Percentiles rank a stretch among this genome's conserved stretches.
Evolutionary conservation across 2,113 vertebrate genomes (phyloP).

Genomic region (Cyprinodon brontotheroides): DNA sequence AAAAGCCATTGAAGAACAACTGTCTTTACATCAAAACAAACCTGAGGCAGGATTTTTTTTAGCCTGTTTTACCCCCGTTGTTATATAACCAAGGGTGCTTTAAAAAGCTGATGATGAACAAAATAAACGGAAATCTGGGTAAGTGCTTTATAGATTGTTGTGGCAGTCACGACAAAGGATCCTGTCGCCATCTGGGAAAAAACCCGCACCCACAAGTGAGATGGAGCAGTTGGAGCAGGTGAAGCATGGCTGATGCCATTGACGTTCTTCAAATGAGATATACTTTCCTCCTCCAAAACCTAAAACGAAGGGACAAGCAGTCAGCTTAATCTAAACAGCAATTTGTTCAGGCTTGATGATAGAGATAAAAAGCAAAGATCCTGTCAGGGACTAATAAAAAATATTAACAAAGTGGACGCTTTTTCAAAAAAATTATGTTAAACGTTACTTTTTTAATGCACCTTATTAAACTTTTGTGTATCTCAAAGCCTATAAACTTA

Average conservation of each 20-base stretch:
- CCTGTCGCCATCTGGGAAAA: conserved; percentile 88
- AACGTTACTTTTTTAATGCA: too few species aligned
- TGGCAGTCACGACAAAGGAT: conserved; percentile 95
- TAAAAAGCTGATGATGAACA: conserved; percentile 32
- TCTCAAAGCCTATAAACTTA: too few species aligned
- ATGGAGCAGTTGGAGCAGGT: conserved; percentile 90
- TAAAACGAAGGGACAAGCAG: conserved; percentile 45
- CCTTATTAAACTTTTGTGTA: not conserved
- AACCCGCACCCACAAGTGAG: conserved; percentile 94
- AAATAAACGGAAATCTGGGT: not conserved
- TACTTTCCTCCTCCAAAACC: conserved; percentile 98
- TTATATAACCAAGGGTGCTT: conserved; percentile 35
- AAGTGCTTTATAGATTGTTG: conserved; percentile 83
- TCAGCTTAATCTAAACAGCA: not conserved
- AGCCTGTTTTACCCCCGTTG: conserved; percentile 43
- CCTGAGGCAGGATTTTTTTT: conserved; percentile 53
- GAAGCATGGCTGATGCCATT: conserved; percentile 98
- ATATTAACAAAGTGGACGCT: not conserved
- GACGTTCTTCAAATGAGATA: conserved; percentile 96
- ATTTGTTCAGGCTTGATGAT: not conserved
- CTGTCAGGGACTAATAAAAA: not conserved
- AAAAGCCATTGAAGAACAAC: conserved; percentile 11
- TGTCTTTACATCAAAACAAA: conserved; percentile 40
- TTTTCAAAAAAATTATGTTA: too few species aligned
- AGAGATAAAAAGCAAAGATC: not conserved